Evolutionary conservation across 2,888 invertebrate genomes (phyloP).

Genomic region (Cyclophora punctaria): DNA sequence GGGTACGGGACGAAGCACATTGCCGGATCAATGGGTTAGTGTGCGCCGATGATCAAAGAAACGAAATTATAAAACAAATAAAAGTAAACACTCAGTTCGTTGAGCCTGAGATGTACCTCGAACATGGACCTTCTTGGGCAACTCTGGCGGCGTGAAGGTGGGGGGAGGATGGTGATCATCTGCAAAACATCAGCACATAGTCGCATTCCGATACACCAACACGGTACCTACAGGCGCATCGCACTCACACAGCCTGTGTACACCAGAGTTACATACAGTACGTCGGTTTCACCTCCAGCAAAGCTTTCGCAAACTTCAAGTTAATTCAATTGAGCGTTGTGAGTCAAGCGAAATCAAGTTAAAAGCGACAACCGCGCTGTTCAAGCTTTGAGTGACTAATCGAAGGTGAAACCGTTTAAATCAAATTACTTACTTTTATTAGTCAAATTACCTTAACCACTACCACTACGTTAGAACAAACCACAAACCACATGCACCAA

Average conservation of each 20-base stretch:
- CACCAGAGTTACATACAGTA: slow-evolving; percentile 23
- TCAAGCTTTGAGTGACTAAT: not conserved
- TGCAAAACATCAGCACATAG: slow-evolving; percentile 87
- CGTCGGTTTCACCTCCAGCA: slow-evolving; percentile 38
- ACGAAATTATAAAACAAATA: slow-evolving; percentile 29
- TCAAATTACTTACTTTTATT: slow-evolving; percentile 25
- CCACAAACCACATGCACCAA: slow-evolving; percentile 57
- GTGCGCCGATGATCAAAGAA: slow-evolving; percentile 61
- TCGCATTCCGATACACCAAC: slow-evolving; percentile 75
- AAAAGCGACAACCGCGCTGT: no score
- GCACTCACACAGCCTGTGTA: slow-evolving; percentile 51
- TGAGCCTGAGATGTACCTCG: slow-evolving; percentile 83
- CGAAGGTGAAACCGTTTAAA: slow-evolving; percentile 43
- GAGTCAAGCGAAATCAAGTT: not conserved
- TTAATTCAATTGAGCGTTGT: slow-evolving; percentile 15
- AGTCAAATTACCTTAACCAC: slow-evolving; percentile 21
- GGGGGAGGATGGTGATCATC: slow-evolving; percentile 98
- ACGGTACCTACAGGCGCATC: slow-evolving; percentile 56
- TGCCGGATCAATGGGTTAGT: slow-evolving; percentile 55
- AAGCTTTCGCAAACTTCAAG: slow-evolving; percentile 17
- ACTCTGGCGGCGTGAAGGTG: slow-evolving; percentile 98
- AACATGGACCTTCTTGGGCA: slow-evolving; percentile 98
- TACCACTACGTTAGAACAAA: slow-evolving; percentile 29
- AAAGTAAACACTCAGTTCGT: slow-evolving; percentile 62
- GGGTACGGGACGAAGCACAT: slow-evolving; percentile 61